Evolutionary conservation across 2,113 vertebrate species (phyloP).

Genomic region (Melanocharis versteri): DNA sequence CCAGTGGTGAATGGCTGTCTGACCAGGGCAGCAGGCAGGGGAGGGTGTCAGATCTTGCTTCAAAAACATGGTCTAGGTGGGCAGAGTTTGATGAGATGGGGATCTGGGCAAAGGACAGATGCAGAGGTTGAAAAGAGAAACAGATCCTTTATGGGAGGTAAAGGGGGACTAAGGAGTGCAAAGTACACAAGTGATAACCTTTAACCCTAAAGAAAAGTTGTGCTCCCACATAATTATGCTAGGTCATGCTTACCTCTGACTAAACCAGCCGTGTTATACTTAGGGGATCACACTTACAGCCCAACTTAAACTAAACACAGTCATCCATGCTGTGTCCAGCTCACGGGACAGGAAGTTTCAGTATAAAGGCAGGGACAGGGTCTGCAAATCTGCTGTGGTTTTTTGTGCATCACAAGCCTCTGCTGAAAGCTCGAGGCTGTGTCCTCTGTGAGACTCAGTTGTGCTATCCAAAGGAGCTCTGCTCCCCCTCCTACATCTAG

Average conservation of each 20-base stretch:
- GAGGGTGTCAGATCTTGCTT: not conserved
- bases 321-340: not conserved
- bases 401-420: not conserved
- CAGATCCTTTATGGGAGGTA: not conserved
- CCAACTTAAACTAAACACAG: not conserved
- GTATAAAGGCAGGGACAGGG: not conserved
- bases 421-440: not conserved
- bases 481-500: not conserved
- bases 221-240: not conserved
- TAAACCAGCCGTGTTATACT: not conserved
- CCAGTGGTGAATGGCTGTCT: not conserved
- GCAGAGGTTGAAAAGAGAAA: not conserved
- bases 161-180: not conserved
- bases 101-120: not conserved
- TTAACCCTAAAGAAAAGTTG: not conserved
- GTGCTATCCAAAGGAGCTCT: not conserved
- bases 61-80: not conserved
- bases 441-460: not conserved
- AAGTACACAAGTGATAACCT: not conserved
- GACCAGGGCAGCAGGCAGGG: not conserved
- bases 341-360: not conserved
- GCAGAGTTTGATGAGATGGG: not conserved
- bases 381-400: not conserved
- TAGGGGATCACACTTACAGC: not conserved
- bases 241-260: not conserved